Conservation (phyloP, 30 jellyfish, hydroid and myxozoan species). For the Hydra vulgaris region DNA sequence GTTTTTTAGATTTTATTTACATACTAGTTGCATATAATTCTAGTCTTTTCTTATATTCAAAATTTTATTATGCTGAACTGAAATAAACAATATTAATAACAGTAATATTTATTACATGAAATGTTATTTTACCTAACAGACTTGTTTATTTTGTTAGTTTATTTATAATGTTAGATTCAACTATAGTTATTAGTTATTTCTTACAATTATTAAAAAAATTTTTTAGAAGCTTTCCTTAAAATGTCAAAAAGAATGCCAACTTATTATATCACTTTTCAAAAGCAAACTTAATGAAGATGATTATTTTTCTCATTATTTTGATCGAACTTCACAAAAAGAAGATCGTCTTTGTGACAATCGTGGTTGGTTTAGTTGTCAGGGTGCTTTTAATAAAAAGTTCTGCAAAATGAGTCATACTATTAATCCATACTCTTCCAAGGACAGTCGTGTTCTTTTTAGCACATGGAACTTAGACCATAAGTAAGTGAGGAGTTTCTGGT, state of each 20-base stretch:
- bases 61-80: background rate
- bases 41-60: too few species aligned
- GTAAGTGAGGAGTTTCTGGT: conserved; percentile 12
- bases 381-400: conserved; percentile 33
- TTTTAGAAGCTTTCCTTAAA: background rate
- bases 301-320: conserved; percentile 45
- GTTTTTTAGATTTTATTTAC: too few species aligned
- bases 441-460: conserved; percentile 63
- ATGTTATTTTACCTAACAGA: too few species aligned
- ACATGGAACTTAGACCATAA: conserved; percentile 96
- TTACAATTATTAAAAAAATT: too few species aligned
- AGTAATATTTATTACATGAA: too few species aligned
- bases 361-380: conserved; percentile 92
- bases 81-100: too few species aligned
- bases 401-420: conserved; percentile 50
- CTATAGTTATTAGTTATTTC: too few species aligned
- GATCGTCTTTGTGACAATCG: conserved; percentile 36
- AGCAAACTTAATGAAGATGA: conserved; percentile 21
- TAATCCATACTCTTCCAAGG: conserved; percentile 83
- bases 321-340: conserved; percentile 36
- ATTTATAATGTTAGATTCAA: too few species aligned
- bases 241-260: background rate
- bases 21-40: too few species aligned
- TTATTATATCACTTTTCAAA: conserved; percentile 19
- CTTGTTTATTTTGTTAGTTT: too few species aligned